Conservation (phyloP, 1,140 invertebrate genomes). For the Holotrichia oblita region DNA sequence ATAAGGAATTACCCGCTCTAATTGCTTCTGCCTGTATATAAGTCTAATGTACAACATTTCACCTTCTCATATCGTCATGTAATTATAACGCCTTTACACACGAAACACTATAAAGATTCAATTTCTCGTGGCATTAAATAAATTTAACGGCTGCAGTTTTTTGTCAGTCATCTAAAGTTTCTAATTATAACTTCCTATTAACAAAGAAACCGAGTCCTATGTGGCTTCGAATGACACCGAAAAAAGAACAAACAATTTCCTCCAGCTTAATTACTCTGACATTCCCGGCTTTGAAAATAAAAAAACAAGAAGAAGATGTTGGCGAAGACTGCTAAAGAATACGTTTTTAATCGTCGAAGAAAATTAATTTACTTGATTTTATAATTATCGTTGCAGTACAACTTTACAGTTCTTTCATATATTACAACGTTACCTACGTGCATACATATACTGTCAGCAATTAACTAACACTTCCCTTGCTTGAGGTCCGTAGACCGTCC, state of each 20-base stretch:
- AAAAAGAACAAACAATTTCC: slow-evolving; percentile 3
- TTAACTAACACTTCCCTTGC: slow-evolving; percentile 6
- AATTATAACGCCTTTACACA: too few species aligned
- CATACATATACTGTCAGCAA: background rate
- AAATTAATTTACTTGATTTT: slow-evolving; percentile 14
- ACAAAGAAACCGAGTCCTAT: slow-evolving; percentile 6
- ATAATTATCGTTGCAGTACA: background rate
- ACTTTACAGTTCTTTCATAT: background rate
- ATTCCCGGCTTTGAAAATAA: background rate
- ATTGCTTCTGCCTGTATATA: too few species aligned
- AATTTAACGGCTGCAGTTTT: slow-evolving; percentile 2
- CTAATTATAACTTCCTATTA: slow-evolving; percentile 14
- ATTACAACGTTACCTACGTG: background rate
- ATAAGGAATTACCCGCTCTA: too few species aligned
- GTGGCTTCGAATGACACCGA: background rate
- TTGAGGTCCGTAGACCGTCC: background rate
- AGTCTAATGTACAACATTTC: too few species aligned
- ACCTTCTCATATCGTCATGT: too few species aligned
- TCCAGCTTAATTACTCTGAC: background rate
- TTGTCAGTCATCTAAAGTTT: background rate
- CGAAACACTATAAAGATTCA: background rate
- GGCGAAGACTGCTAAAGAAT: background rate
- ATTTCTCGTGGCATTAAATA: slow-evolving; percentile 13
- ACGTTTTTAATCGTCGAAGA: background rate
- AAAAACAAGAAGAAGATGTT: slow-evolving; percentile 5